Evolutionary conservation across 1,140 invertebrate genomes (phyloP).

Genomic region (Caligus rogercresseyi): DNA sequence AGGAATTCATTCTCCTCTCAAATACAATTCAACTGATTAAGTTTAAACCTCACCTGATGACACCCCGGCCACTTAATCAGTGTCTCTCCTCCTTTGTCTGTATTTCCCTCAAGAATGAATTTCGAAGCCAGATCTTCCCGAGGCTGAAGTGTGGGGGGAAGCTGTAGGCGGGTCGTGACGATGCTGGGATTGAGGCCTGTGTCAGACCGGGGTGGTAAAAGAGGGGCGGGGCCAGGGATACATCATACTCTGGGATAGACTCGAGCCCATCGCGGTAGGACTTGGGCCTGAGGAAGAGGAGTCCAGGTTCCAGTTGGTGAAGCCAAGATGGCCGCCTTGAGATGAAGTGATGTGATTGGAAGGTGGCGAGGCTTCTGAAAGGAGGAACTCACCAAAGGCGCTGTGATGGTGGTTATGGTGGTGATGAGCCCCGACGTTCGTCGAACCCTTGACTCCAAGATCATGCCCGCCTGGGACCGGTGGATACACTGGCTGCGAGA

Average conservation of each 20-base stretch:
- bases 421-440: not conserved
- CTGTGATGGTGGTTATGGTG: too few relatives aligned
- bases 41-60: not conserved
- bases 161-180: too few relatives aligned
- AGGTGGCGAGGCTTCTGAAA: not conserved
- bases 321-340: not conserved
- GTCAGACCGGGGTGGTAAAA: too few relatives aligned
- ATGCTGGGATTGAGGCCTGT: too few relatives aligned
- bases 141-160: conserved; percentile 9
- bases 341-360: not conserved
- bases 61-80: not conserved
- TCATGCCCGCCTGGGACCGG: not conserved
- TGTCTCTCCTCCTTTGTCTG: not conserved
- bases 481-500: not conserved
- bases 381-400: not conserved
- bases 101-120: not conserved
- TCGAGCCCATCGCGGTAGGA: not conserved
- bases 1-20: too few relatives aligned
- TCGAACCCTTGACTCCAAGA: not conserved
- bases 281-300: too few relatives aligned
- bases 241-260: not conserved
- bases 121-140: not conserved
- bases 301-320: not conserved
- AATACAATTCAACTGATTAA: too few relatives aligned
- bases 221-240: too few relatives aligned